These are phyloP conservation scores for Pogonophryne albipinna DNA, from an alignment of 2,797 vertebrate species.

Conservation along the genomic window DNA sequence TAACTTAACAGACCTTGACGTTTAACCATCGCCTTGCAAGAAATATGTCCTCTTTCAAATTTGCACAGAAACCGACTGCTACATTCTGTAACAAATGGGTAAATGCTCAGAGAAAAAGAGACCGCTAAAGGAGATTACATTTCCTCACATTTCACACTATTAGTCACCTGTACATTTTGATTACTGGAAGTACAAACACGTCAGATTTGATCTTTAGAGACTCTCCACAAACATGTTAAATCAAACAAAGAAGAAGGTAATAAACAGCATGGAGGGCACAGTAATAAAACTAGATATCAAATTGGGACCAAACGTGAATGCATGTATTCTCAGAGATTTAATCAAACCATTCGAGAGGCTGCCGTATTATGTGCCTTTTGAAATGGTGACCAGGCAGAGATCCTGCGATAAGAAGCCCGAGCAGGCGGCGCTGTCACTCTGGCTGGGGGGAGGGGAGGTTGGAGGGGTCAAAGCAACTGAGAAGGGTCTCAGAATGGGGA, in stretches of 20 bases:
- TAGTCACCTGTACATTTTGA: conserved; percentile 38
- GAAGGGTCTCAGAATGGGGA: conserved; percentile 48
- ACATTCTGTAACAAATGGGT: conserved; percentile 6
- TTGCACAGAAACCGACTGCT: background rate
- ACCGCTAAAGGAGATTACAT: conserved; percentile 24
- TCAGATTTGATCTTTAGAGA: conserved; percentile 72
- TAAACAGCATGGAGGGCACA: conserved; percentile 3
- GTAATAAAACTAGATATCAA: conserved; percentile 3
- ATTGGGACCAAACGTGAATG: background rate
- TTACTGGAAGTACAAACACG: background rate
- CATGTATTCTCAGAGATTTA: conserved; percentile 23
- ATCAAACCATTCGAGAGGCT: conserved; percentile 4
- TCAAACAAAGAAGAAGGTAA: conserved; percentile 37
- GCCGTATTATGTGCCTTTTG: conserved; percentile 40
- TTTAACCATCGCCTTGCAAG: conserved; percentile 12
- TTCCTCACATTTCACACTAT: conserved; percentile 20
- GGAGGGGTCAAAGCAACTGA: conserved; percentile 50
- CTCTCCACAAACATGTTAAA: conserved; percentile 48
- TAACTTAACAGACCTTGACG: background rate
- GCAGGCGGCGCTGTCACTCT: conserved; percentile 81
- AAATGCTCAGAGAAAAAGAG: conserved; percentile 17
- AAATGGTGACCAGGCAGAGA: conserved; percentile 59
- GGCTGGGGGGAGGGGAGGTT: conserved; percentile 10
- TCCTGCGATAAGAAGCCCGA: conserved; percentile 57
- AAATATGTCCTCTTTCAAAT: conserved; percentile 6